These are phyloP conservation scores for Barbus barbus DNA, from an alignment of 2,113 vertebrate species.

Conservation along the genomic window DNA sequence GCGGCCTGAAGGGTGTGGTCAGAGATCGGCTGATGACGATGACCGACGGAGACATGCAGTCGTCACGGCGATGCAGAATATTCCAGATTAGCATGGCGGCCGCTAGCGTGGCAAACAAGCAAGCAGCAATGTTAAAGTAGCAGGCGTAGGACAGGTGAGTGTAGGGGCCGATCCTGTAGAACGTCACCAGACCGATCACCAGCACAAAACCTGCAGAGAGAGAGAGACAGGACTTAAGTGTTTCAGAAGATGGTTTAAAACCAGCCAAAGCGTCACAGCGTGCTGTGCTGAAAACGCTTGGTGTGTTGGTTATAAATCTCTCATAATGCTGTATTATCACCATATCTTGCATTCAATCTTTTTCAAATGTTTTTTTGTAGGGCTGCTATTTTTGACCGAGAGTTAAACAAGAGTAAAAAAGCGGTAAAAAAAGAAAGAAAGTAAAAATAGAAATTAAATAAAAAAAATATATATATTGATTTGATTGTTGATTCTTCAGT, in stretches of 20 bases:
- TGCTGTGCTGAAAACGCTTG: no score
- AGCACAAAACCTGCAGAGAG: slow-evolving; percentile 88
- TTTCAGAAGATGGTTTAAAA: not conserved
- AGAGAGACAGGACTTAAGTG: not conserved
- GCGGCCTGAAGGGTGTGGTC: slow-evolving; percentile 81
- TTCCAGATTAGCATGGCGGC: slow-evolving; percentile 98
- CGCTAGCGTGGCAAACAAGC: slow-evolving; percentile 88
- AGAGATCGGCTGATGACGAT: slow-evolving; percentile 93
- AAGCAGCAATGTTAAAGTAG: slow-evolving; percentile 92
- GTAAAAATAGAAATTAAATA: no score
- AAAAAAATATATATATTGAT: no score
- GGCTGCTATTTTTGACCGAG: no score
- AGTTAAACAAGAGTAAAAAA: no score
- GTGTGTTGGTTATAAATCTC: no score
- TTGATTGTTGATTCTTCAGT: not conserved
- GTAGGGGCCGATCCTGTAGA: slow-evolving; percentile 93
- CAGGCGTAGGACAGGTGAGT: slow-evolving; percentile 95
- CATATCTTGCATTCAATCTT: no score
- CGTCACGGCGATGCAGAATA: slow-evolving; percentile 93
- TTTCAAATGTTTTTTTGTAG: no score
- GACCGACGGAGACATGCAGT: slow-evolving; percentile 87
- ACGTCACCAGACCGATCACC: slow-evolving; percentile 94
- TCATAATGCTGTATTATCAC: no score
- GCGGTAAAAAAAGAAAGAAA: no score
- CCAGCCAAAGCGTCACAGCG: not conserved